Conservation (phyloP, 1,140 invertebrate genomes). For the Dinoponera quadriceps region DNA sequence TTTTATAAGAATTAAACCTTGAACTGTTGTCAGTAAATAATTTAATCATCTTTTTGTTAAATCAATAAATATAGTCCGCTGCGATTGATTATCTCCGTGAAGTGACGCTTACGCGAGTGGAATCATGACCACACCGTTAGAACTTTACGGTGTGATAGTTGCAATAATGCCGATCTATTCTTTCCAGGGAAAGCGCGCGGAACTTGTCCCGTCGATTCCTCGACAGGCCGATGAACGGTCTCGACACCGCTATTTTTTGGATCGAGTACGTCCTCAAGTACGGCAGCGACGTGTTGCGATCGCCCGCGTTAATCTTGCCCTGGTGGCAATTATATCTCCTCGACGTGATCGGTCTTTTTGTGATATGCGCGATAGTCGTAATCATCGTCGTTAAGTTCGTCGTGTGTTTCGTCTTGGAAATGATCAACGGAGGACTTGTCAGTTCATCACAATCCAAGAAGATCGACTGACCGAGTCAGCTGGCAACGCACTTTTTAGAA, state of each 20-base stretch:
- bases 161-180: neutral
- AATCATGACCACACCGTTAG: too few relatives aligned
- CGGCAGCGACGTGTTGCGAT: constrained; percentile 83
- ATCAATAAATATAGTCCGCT: too few relatives aligned
- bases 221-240: constrained; percentile 83
- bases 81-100: too few relatives aligned
- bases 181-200: constrained; percentile 66
- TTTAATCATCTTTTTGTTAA: too few relatives aligned
- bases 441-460: neutral
- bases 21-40: too few relatives aligned
- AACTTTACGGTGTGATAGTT: too few relatives aligned
- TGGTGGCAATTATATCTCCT: constrained; percentile 85
- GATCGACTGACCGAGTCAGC: neutral
- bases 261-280: constrained; percentile 87
- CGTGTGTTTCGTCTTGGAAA: neutral
- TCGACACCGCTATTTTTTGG: constrained; percentile 87
- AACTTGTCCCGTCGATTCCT: constrained; percentile 72
- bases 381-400: neutral
- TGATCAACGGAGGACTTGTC: neutral
- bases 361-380: neutral
- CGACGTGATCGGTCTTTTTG: constrained; percentile 76
- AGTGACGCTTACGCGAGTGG: too few relatives aligned
- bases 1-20: too few relatives aligned
- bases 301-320: constrained; percentile 78
- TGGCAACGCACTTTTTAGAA: too few relatives aligned